Base-by-base conservation (phyloP, 2,797 vertebrate species). In the Helarctos malayanus region DNA sequence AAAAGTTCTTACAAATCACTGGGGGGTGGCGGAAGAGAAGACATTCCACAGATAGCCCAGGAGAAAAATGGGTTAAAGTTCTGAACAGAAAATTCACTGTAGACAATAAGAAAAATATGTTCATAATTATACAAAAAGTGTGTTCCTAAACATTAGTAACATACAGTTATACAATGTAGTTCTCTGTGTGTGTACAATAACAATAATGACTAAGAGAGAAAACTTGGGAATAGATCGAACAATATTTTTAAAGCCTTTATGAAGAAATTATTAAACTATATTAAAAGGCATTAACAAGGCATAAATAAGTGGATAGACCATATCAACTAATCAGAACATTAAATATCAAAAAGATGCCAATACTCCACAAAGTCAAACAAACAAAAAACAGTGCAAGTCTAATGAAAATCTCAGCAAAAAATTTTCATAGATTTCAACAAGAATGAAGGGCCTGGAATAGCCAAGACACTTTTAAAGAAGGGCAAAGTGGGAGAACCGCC, bases 1-100 rank as follows among this genome's bases (percentile, higher is more conserved):
- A 65, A 95, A 80, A 59, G 10, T 95, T 82, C 38, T 91, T 79
- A 35, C 23, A 89, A 63, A 76, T 87, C 52, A 61, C 29, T n/a
- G 23, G 19, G n/a, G 23, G 3, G 7, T 19, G 3, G 2, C 21
- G 1, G 19, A 35, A 54, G 41, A 4, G 41, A 41, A 56, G 2
- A 25, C 3, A 35, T 3, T 89, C 49, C 49, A 82, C 3, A 47
- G 3, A 19, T 25, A 54, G 11, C 54, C 47, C n/a, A 57, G n/a
- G 61, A 68, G 38, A 61, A 78, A 90, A 59, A 35, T 41, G n/a
- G n/a, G 56, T 23, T 86, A 82, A 86, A 14, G 11, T 90, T 90
- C 81, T 86, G 0, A 92, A 81, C 3, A 76, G 49, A 68, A 79
- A 76, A 59, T 87, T 81, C 35, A 91, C 56, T 69, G 21, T 69